These are phyloP conservation scores for Pachypanchax playfairii DNA, from an alignment of 2,113 vertebrate genomes.

Conservation along the genomic window DNA sequence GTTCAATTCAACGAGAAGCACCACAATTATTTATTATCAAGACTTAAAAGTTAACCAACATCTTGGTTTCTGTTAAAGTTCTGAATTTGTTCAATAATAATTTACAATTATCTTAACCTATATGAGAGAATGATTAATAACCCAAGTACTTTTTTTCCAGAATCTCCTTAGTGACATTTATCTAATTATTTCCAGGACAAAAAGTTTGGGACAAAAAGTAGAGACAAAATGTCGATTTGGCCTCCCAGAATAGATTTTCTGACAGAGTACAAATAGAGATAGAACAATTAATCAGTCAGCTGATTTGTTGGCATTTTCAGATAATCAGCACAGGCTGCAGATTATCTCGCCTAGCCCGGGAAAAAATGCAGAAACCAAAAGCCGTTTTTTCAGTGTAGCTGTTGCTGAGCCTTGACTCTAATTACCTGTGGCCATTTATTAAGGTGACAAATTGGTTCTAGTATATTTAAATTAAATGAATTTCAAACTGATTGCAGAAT, in stretches of 20 bases:
- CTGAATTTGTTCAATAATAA: neutral
- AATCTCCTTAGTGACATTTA: slow-evolving; percentile 5
- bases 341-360: neutral
- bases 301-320: slow-evolving; percentile 23
- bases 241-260: slow-evolving; percentile 17
- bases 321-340: slow-evolving; percentile 13
- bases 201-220: neutral
- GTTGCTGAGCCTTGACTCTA: neutral
- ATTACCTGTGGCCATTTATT: neutral
- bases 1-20: neutral
- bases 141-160: neutral
- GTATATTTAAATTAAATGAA: neutral
- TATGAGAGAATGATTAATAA: neutral
- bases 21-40: neutral
- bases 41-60: neutral
- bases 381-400: neutral
- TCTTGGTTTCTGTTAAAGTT: neutral
- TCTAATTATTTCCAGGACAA: neutral
- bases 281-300: slow-evolving; percentile 15
- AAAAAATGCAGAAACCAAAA: neutral
- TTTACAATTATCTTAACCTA: neutral
- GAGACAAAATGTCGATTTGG: slow-evolving; percentile 2
- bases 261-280: slow-evolving; percentile 18
- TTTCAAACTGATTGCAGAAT: neutral
- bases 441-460: slow-evolving; percentile 1